phyloP scores from a whole-genome alignment of 2,888 invertebrate genomes.

The Nycteola revayana region DNA sequence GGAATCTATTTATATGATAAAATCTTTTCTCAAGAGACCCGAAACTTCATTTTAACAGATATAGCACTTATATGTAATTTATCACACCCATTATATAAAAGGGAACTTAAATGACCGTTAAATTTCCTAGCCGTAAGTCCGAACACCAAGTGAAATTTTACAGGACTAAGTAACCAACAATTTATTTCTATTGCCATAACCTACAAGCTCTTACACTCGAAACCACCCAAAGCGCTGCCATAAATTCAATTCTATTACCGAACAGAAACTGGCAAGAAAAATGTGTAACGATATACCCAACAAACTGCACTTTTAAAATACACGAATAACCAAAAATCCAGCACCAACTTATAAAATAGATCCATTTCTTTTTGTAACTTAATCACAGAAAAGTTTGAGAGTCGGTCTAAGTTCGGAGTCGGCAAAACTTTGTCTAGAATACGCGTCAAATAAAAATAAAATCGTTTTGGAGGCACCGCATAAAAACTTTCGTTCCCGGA shows the following conservation, averaged over 20 bases:
- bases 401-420: slow-evolving; percentile 35
- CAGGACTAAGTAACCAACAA: slow-evolving; percentile 13
- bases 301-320: slow-evolving; percentile 31
- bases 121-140: too few species aligned
- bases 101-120: too few species aligned
- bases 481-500: slow-evolving; percentile 21
- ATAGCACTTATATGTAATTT: neutral
- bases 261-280: slow-evolving; percentile 19
- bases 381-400: slow-evolving; percentile 43
- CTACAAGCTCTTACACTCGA: slow-evolving; percentile 17
- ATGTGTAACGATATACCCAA: slow-evolving; percentile 26
- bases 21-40: too few species aligned
- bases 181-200: slow-evolving; percentile 26
- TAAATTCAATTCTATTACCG: slow-evolving; percentile 32
- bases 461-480: slow-evolving; percentile 29
- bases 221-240: slow-evolving; percentile 10
- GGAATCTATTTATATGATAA: too few species aligned
- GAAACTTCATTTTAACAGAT: neutral
- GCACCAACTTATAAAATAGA: slow-evolving; percentile 40
- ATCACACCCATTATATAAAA: too few species aligned
- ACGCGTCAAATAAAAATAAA: slow-evolving; percentile 49
- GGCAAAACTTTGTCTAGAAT: slow-evolving; percentile 37
- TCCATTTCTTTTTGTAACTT: slow-evolving; percentile 50
- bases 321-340: slow-evolving; percentile 30
- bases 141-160: too few species aligned